Conservation (phyloP, 2,888 invertebrate genomes). For the Cerastis rubricosa region DNA sequence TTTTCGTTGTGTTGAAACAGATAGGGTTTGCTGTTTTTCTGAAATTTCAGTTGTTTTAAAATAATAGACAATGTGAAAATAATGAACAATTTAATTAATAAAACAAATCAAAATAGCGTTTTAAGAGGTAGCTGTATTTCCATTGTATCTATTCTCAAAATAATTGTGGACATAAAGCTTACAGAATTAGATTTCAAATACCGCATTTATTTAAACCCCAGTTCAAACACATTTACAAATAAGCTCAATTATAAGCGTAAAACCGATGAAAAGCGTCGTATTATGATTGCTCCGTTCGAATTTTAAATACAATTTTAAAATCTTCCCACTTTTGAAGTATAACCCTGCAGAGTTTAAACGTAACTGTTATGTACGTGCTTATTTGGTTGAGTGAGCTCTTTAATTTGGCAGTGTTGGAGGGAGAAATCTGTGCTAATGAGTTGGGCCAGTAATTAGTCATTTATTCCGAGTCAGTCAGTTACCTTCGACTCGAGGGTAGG, state of each 20-base stretch:
- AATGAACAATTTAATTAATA: neutral
- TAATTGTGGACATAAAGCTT: neutral
- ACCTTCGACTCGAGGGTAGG: slow-evolving; percentile 59
- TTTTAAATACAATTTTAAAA: slow-evolving; percentile 57
- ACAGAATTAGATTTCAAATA: neutral
- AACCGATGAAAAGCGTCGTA: slow-evolving; percentile 43
- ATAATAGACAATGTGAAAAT: neutral
- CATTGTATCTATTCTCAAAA: neutral
- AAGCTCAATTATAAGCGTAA: slow-evolving; percentile 8
- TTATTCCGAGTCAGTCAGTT: slow-evolving; percentile 70
- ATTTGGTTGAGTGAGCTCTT: slow-evolving; percentile 58
- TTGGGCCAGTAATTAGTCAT: slow-evolving; percentile 70
- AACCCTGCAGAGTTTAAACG: slow-evolving; percentile 54
- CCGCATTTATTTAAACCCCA: neutral
- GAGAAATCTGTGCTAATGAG: slow-evolving; percentile 70
- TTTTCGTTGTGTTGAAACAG: slow-evolving; percentile 21
- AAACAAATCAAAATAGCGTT: neutral
- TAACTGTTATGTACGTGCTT: slow-evolving; percentile 38
- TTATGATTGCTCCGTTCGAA: slow-evolving; percentile 47
- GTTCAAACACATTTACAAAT: neutral
- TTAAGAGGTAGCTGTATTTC: neutral
- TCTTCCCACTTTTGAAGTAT: slow-evolving; percentile 53
- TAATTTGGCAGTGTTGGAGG: slow-evolving; percentile 59
- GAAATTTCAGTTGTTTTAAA: neutral
- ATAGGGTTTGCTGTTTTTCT: neutral